Evolutionary conservation across 2,797 vertebrate genomes (phyloP), one percentile per base, ranked within the genome.

Genomic region (Clarias laeviceps): DNA sequence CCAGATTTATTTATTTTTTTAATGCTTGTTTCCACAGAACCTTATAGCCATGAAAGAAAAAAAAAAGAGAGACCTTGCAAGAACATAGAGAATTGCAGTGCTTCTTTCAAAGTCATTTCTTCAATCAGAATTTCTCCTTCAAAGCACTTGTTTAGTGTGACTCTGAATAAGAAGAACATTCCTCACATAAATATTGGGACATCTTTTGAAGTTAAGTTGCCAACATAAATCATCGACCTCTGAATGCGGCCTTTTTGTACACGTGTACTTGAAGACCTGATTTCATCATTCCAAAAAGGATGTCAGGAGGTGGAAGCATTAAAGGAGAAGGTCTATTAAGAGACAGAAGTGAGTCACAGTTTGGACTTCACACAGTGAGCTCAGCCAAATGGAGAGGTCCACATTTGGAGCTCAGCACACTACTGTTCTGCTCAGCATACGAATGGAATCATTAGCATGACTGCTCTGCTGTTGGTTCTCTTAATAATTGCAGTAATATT

Each of bases 361-460:
- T 82, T 57, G 77, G 78, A 69, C 77, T 87, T 80, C 82, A 84
- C 83, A 85, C 65, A 80, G 86, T 82, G 64, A 88, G 61, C 84
- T 81, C n/a, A 66, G 87, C 65, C 66, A 79, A 72, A 79, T 80
- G 65, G 66, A 86, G 76, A 81, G 73, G 62, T 84, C 70, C 73
- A 87, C 77, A 65, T 85, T 84, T 82, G 72, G 27, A 84, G 79
- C 20, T 50, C n/a, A 27, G 82, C 70, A 83, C 84, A 78, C 80
- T 84, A 40, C 65, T 79, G 32, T 78, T 79, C 54, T 37, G 4
- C 76, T 54, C 20, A 57, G 85, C 87, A 88, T 89, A 57, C 29
- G 80, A 85, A 89, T 85, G 72, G 69, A 73, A n/a, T 87, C 87
- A 87, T 88, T 89, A 87, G 73, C 85, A 82, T 78, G 45, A 69